These are phyloP conservation scores for Bombycilla garrulus DNA, from an alignment of 2,113 vertebrate genomes.

Conservation along the genomic window DNA sequence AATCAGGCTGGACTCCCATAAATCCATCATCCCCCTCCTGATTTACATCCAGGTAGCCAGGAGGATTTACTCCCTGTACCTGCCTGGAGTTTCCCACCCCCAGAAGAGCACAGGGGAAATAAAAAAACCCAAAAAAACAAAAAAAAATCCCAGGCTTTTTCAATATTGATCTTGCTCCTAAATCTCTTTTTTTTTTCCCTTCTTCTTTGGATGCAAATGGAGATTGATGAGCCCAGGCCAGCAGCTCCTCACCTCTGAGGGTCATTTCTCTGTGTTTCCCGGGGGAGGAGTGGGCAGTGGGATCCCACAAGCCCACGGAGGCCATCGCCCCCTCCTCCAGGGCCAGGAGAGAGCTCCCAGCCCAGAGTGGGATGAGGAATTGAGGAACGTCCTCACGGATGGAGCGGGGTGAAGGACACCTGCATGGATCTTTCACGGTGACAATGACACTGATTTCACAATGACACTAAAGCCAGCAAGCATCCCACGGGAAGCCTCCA, in stretches of 20 bases:
- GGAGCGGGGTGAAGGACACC: neutral
- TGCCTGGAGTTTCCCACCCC: neutral
- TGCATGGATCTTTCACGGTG: rapidly evolving
- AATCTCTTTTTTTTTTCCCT: neutral
- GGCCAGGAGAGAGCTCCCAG: neutral
- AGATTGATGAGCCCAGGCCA: neutral
- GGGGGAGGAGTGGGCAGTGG: neutral
- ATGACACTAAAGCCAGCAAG: rapidly evolving
- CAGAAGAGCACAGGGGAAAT: neutral
- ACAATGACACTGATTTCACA: no score
- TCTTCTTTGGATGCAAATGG: neutral
- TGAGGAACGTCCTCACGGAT: neutral
- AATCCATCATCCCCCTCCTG: constrained; percentile 2
- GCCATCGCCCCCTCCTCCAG: neutral
- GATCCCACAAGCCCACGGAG: neutral
- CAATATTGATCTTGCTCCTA: constrained; percentile 17
- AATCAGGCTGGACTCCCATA: neutral
- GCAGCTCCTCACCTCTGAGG: neutral
- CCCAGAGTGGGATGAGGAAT: neutral
- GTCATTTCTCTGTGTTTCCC: neutral
- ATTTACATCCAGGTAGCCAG: neutral
- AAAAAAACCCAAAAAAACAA: no score
- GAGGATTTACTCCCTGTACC: constrained; percentile 3
- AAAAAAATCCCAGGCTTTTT: neutral
- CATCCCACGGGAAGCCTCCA: neutral